A percentile compares a stretch with the other conserved stretches of the same genome.
Evolutionary conservation across 2,113 vertebrate species (phyloP).

Genomic region (Actenoides lindsayi): DNA sequence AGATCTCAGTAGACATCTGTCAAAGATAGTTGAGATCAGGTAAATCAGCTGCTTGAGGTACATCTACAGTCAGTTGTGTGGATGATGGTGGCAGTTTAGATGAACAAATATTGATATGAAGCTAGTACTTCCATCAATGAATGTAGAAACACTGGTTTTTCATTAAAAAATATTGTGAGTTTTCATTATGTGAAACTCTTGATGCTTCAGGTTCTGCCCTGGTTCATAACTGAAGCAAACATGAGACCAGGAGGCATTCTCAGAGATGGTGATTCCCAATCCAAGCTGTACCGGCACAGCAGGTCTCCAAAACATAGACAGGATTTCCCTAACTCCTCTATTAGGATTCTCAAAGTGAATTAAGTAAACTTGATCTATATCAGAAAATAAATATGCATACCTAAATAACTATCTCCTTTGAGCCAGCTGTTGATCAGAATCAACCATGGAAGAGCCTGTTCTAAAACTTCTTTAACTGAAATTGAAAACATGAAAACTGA

Average conservation of each 20-base stretch:
- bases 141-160: background rate
- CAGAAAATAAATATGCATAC: background rate
- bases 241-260: background rate
- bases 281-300: background rate
- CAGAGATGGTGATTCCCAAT: background rate
- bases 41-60: background rate
- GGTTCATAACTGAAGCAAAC: background rate
- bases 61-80: fast-evolving
- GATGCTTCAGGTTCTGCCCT: background rate
- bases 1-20: background rate
- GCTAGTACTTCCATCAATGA: background rate
- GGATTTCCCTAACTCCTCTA: background rate
- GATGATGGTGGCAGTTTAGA: background rate
- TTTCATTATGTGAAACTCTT: background rate
- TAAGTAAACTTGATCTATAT: background rate
- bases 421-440: background rate
- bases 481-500: background rate
- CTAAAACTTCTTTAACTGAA: background rate
- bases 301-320: background rate
- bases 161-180: background rate
- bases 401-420: background rate
- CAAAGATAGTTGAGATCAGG: background rate
- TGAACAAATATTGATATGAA: background rate
- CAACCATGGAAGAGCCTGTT: background rate
- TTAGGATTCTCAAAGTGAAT: background rate